Conservation (phyloP, 2,113 vertebrate genomes). For the Toxostoma redivivum region DNA sequence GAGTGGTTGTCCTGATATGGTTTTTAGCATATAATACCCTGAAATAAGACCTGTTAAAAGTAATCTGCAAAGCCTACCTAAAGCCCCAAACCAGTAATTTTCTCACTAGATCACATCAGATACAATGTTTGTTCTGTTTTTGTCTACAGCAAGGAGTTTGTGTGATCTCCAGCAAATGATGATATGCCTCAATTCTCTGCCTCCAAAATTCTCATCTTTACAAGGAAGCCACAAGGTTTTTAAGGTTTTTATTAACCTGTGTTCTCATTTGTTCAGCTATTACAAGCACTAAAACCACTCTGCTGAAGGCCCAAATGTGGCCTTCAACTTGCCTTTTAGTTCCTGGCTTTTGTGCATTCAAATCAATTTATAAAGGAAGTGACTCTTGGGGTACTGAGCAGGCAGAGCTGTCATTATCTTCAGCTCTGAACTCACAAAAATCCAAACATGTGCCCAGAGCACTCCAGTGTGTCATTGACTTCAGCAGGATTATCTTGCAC, state of each 20-base stretch:
- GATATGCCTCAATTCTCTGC: neutral
- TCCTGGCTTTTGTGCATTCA: neutral
- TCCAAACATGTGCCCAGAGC: fast-evolving
- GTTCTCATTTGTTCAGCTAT: neutral
- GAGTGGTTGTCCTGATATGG: neutral
- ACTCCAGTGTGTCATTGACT: neutral
- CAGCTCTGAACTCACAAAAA: neutral
- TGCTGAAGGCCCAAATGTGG: neutral
- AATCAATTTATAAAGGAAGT: neutral
- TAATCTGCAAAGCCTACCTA: neutral
- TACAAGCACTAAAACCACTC: fast-evolving
- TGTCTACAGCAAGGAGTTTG: neutral
- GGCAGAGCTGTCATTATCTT: neutral
- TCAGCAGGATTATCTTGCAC: neutral
- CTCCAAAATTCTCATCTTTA: neutral
- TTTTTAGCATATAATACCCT: neutral
- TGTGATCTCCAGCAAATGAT: neutral
- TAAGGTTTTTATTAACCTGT: neutral
- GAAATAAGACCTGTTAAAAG: neutral
- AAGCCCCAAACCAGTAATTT: neutral
- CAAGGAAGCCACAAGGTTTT: neutral
- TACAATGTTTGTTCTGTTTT: neutral
- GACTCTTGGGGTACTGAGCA: neutral
- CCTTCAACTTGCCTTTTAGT: neutral
- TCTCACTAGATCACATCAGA: neutral